Evolutionary conservation across 2,888 invertebrate genomes (phyloP), one percentile per base, ranked within the genome.

Genomic region (Clunio marinus): DNA sequence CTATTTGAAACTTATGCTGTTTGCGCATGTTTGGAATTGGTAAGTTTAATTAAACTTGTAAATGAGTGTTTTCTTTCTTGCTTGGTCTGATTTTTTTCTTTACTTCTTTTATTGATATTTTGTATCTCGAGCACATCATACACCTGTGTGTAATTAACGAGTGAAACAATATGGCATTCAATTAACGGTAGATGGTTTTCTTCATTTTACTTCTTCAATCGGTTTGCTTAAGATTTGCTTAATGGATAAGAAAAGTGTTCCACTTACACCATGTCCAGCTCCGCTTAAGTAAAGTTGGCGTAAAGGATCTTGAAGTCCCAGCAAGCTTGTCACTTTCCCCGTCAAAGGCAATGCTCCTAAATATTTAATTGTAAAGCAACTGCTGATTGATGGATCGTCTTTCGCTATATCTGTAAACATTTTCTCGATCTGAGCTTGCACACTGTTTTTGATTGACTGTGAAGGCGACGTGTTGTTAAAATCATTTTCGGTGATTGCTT

Each of bases 391-490:
- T 28, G 82, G 82, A 28, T 78, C 76, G 70, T 85, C 82, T 68
- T 83, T 83, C 2, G 88, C 85, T 74, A 89, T 85, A 70, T 88
- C 88, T 24, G 85, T 85, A 75, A 93, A 93, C 86, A 93, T 89
- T 73, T 88, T 86, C 76, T 93, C 92, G 77, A 93, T 93, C 73
- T 89, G 86, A 15, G 89, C 91, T 77, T 93, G 93, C 1, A 93
- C 91, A 68, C 87, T 87, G 74, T 90, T 90, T 73, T 83, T 85
- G 35, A 83, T 81, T n/a, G 55, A 35, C 17, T 55, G 15, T 15
- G 66, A 32, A 17, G 66, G 66, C 32, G 66, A 66, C 13, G 15
- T 55, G 55, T 66, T 66, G 74, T 76, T 73, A 72, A 75, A 70
- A 10, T 68, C 60, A 22, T 63, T 58, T 45, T 46, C 70, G 63